Conservation (phyloP, 2,113 vertebrate genomes). For the Aplodontia rufa region DNA sequence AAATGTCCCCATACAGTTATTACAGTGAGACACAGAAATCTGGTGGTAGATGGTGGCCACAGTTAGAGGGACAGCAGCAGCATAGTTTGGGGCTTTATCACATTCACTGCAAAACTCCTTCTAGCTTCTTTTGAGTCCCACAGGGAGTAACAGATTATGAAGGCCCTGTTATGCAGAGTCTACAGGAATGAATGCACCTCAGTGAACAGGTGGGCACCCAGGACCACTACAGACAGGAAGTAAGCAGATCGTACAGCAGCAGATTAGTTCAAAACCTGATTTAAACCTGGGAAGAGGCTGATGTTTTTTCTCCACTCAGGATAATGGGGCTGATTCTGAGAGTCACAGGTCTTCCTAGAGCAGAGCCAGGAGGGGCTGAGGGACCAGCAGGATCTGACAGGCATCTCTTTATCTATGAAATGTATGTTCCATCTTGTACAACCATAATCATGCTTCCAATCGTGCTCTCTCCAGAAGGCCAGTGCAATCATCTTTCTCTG, state of each 20-base stretch:
- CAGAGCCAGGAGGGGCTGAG: not conserved
- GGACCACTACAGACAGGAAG: not conserved
- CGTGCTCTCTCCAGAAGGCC: not conserved
- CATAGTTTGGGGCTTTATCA: fast-evolving
- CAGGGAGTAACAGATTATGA: not conserved
- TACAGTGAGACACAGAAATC: not conserved
- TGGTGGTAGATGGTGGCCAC: not conserved
- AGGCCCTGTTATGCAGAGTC: not conserved
- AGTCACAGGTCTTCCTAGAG: not conserved
- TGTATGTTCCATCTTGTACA: too few species aligned
- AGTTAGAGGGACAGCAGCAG: fast-evolving
- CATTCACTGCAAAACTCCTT: not conserved
- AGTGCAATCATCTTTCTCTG: not conserved
- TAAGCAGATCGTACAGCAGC: not conserved
- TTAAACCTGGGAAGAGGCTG: not conserved
- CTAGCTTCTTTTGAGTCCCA: not conserved
- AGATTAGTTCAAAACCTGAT: not conserved
- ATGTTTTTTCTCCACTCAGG: not conserved
- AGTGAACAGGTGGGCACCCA: too few species aligned
- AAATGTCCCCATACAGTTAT: not conserved
- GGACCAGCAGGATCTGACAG: not conserved
- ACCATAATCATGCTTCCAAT: not conserved
- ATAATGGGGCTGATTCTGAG: not conserved
- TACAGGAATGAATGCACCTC: fast-evolving
- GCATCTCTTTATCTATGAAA: not conserved